phyloP scores from a whole-genome alignment of 2,888 invertebrate genomes.

The Tipula vernalis region DNA sequence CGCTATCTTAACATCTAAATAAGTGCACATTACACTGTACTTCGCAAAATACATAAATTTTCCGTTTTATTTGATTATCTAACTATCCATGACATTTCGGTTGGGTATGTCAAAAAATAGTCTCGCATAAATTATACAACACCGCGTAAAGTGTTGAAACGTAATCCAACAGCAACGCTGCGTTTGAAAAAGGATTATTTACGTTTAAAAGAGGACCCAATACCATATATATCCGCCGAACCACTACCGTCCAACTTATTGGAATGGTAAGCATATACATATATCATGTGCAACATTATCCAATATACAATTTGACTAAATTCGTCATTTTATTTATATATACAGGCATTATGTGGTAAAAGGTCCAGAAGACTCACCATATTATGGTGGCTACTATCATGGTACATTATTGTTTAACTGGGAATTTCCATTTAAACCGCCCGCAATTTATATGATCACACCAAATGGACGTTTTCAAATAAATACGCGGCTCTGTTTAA shows the following conservation, averaged over 20 bases:
- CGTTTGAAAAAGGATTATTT: constrained; percentile 93
- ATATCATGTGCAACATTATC: constrained; percentile 19
- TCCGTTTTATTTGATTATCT: not conserved
- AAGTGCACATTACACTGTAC: not conserved
- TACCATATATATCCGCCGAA: constrained; percentile 91
- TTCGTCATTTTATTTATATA: constrained; percentile 5
- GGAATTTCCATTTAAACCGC: constrained; percentile 96
- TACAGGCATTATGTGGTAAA: constrained; percentile 80
- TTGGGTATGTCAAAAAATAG: not conserved
- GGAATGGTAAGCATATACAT: constrained; percentile 58
- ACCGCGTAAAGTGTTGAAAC: constrained; percentile 29
- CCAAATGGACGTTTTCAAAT: constrained; percentile 91
- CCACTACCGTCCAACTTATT: constrained; percentile 91
- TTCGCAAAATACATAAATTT: not conserved
- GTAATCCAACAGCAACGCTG: constrained; percentile 56
- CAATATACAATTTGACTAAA: not conserved
- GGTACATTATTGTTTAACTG: constrained; percentile 92
- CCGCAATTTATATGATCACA: constrained; percentile 97
- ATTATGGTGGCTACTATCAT: constrained; percentile 85
- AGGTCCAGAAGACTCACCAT: constrained; percentile 92
- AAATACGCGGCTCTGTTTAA: constrained; percentile 85
- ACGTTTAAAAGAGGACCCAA: constrained; percentile 87
- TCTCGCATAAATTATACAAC: not conserved
- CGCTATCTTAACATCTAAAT: too few relatives aligned
- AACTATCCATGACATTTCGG: not conserved